phyloP scores from a whole-genome alignment of 2,113 vertebrate species.

The Hiodon alosoides region DNA sequence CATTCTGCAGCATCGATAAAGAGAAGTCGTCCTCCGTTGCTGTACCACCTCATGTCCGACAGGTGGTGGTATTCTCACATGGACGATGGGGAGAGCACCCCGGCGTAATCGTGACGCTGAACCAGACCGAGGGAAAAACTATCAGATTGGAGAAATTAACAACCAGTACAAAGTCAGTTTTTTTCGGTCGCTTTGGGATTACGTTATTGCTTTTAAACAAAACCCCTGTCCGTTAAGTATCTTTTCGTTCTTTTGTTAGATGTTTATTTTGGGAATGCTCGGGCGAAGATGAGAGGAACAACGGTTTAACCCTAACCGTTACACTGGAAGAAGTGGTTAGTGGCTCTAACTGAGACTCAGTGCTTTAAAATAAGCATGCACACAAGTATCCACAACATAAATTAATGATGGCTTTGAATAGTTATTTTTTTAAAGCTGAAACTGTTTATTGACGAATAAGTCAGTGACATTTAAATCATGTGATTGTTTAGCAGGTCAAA shows the following conservation, averaged over 20 bases:
- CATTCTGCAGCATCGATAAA: not conserved
- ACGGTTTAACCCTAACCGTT: conserved; percentile 46
- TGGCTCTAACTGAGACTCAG: not conserved
- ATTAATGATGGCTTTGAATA: not conserved
- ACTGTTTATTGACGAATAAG: too few species aligned
- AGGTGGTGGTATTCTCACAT: conserved; percentile 64
- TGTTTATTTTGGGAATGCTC: conserved; percentile 64
- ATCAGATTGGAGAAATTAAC: conserved; percentile 62
- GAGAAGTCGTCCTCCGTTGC: conserved; percentile 32
- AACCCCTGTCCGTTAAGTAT: not conserved
- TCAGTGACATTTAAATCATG: not conserved
- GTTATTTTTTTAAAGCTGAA: not conserved
- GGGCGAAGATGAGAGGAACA: conserved; percentile 59
- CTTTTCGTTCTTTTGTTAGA: conserved; percentile 35
- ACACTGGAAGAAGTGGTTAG: conserved; percentile 48
- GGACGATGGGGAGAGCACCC: conserved; percentile 55
- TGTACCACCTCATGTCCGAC: conserved; percentile 47
- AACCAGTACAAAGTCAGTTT: conserved; percentile 58
- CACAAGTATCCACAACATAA: not conserved
- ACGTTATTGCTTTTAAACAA: not conserved
- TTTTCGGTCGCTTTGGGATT: not conserved
- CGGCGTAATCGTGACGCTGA: conserved; percentile 56
- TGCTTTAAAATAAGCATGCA: not conserved
- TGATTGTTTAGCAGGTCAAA: conserved; percentile 38
- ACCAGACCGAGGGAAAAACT: conserved; percentile 42